Percentiles rank a stretch among this genome's conserved stretches.
Evolutionary conservation across 2,888 invertebrate species (phyloP).

Genomic region (Sthenelais limicola): DNA sequence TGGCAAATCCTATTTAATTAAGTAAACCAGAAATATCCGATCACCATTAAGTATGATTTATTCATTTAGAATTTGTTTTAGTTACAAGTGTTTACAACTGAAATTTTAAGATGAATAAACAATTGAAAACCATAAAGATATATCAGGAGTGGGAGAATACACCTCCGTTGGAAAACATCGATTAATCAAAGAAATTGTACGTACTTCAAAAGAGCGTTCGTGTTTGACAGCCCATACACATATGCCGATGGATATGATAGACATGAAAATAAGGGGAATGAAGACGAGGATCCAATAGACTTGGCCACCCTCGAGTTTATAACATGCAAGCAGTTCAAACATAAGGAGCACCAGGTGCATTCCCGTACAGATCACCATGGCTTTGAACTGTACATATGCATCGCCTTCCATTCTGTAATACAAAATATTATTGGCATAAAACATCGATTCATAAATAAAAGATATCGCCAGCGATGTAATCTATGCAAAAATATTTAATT

Average conservation of each 20-base stretch:
- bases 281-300: constrained; percentile 77
- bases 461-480: too few species aligned
- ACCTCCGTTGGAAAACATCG: too few species aligned
- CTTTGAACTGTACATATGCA: constrained; percentile 97
- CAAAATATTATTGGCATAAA: too few species aligned
- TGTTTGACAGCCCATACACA: constrained; percentile 99
- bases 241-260: constrained; percentile 95
- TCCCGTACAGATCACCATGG: constrained; percentile 96
- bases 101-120: too few species aligned
- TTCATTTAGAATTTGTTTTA: too few species aligned
- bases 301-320: constrained; percentile 87
- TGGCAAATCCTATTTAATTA: not conserved
- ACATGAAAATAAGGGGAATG: constrained; percentile 96
- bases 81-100: too few species aligned
- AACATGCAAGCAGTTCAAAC: constrained; percentile 96
- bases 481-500: too few species aligned
- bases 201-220: constrained; percentile 95
- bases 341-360: constrained; percentile 94
- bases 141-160: too few species aligned
- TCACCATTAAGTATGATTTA: too few species aligned
- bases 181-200: constrained; percentile 52
- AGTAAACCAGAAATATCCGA: not conserved
- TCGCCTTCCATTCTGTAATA: constrained; percentile 88
- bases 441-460: too few species aligned
- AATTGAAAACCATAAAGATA: too few species aligned